phyloP scores from a whole-genome alignment of 2,888 invertebrate genomes.

The Acrocera orbiculus region DNA sequence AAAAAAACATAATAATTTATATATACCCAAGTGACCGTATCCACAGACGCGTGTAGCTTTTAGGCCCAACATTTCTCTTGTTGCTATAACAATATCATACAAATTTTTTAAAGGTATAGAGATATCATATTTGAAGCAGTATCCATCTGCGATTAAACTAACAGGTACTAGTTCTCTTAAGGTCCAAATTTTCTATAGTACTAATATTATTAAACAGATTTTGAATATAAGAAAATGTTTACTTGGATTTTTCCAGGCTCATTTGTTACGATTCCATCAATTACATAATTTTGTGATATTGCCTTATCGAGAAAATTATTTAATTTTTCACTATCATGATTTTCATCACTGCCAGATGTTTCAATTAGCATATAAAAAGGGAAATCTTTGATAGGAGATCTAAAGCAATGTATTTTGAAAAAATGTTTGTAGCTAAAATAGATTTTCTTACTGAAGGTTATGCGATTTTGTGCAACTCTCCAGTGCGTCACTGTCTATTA shows the following conservation, averaged over 20 bases:
- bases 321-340: constrained; percentile 80
- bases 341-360: constrained; percentile 67
- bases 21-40: constrained; percentile 84
- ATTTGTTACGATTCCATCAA: constrained; percentile 72
- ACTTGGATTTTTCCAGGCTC: constrained; percentile 68
- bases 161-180: constrained; percentile 66
- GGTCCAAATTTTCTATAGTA: constrained; percentile 61
- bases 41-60: constrained; percentile 52
- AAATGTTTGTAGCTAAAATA: neutral
- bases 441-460: constrained; percentile 32
- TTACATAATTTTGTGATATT: constrained; percentile 50
- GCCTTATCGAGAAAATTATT: constrained; percentile 54
- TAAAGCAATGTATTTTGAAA: constrained; percentile 6
- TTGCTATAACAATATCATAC: constrained; percentile 63
- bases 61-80: constrained; percentile 46
- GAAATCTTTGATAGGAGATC: constrained; percentile 41
- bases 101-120: constrained; percentile 70
- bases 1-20: neutral
- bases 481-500: constrained; percentile 67
- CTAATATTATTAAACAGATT: constrained; percentile 2
- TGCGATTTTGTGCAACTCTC: constrained; percentile 42
- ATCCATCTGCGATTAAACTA: constrained; percentile 65
- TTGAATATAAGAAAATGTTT: constrained; percentile 12
- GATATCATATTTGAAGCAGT: constrained; percentile 89
- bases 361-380: constrained; percentile 78